Percentiles rank a stretch among this genome's conserved stretches.
Conservation (phyloP, 2,113 vertebrate genomes). For the Laticauda colubrina region DNA sequence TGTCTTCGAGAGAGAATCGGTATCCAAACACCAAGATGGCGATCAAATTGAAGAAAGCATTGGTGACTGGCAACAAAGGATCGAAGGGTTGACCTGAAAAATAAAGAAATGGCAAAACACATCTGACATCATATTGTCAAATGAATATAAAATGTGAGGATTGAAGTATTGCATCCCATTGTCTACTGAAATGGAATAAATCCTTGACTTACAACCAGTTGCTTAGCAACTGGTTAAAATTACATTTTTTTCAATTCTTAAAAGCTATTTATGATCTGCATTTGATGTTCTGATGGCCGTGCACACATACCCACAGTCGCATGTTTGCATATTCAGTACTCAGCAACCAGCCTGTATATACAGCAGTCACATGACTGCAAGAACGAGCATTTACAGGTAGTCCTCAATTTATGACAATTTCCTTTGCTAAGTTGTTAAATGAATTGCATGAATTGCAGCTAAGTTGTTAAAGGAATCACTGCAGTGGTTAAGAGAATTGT, state of each 20-base stretch:
- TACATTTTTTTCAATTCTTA: too few species aligned
- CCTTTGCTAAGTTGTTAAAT: background rate
- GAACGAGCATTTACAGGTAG: background rate
- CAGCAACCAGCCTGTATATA: too few species aligned
- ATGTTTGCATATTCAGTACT: too few species aligned
- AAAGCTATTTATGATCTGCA: too few species aligned
- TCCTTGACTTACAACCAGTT: too few species aligned
- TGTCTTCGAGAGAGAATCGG: constrained; percentile 58
- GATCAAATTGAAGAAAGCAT: constrained; percentile 58
- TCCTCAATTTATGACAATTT: background rate
- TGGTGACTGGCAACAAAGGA: constrained; percentile 52
- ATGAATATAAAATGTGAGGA: background rate
- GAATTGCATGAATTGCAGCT: background rate
- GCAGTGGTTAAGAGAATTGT: too few species aligned
- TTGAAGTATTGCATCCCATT: background rate
- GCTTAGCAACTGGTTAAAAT: too few species aligned
- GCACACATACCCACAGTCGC: too few species aligned
- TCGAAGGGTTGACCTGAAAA: constrained; percentile 53
- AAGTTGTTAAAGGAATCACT: too few species aligned
- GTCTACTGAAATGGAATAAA: background rate
- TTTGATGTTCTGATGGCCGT: too few species aligned
- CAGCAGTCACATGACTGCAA: background rate
- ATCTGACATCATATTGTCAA: background rate
- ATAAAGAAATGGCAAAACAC: background rate
- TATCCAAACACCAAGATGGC: constrained; percentile 56